Conservation (phyloP, 2,888 invertebrate genomes). For the Sarcophaga carnaria region DNA sequence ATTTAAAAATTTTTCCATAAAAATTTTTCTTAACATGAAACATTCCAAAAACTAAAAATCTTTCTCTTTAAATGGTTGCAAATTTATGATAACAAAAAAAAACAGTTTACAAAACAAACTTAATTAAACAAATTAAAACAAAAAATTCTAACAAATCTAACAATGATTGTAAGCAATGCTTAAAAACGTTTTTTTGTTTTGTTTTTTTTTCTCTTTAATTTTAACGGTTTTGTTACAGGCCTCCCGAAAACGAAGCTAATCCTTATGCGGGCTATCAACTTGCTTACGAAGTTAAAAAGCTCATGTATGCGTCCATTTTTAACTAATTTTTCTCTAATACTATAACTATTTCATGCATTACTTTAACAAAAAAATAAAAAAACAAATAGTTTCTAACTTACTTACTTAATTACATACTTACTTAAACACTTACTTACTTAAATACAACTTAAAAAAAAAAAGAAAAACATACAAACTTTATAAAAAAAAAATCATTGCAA, state of each 20-base stretch:
- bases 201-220: slow-evolving; percentile 68
- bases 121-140: slow-evolving; percentile 44
- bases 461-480: slow-evolving; percentile 44
- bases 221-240: slow-evolving; percentile 87
- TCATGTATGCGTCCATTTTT: slow-evolving; percentile 92
- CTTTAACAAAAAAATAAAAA: slow-evolving; percentile 24
- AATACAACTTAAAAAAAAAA: background rate
- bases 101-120: slow-evolving; percentile 38
- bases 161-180: slow-evolving; percentile 63
- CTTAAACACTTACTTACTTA: slow-evolving; percentile 23
- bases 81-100: slow-evolving; percentile 19
- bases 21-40: slow-evolving; percentile 42
- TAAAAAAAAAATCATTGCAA: slow-evolving; percentile 59
- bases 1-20: too few species aligned
- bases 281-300: slow-evolving; percentile 99
- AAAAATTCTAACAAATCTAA: slow-evolving; percentile 55
- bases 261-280: slow-evolving; percentile 99
- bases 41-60: slow-evolving; percentile 8
- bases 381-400: background rate
- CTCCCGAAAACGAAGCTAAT: slow-evolving; percentile 93
- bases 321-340: slow-evolving; percentile 63
- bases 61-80: slow-evolving; percentile 17
- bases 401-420: slow-evolving; percentile 36
- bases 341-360: slow-evolving; percentile 58
- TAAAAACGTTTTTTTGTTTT: slow-evolving; percentile 57